Evolutionary conservation across 2,888 invertebrate genomes (phyloP).

Genomic region (Nymphalis c-album): DNA sequence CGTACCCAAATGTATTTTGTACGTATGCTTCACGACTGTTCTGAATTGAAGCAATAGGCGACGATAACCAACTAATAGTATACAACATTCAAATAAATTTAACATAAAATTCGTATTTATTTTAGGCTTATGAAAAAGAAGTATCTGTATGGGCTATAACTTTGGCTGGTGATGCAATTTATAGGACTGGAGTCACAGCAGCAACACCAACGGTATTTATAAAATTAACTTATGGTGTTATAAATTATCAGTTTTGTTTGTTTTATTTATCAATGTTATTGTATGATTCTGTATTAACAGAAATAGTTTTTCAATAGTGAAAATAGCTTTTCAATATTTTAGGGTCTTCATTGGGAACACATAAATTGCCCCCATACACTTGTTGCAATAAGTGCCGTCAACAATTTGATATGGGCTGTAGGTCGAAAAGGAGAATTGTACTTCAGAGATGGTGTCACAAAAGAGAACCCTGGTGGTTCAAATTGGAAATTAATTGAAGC

Average conservation of each 20-base stretch:
- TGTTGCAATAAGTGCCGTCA: slow-evolving; percentile 86
- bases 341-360: slow-evolving; percentile 91
- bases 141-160: slow-evolving; percentile 92
- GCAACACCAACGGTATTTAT: slow-evolving; percentile 85
- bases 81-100: not conserved
- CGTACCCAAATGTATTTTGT: too few species aligned
- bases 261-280: not conserved
- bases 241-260: too few species aligned
- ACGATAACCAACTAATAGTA: too few species aligned
- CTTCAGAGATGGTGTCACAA: slow-evolving; percentile 88
- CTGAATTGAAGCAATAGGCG: too few species aligned
- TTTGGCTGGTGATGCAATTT: slow-evolving; percentile 91
- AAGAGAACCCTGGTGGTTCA: slow-evolving; percentile 83
- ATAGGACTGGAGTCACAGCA: slow-evolving; percentile 88
- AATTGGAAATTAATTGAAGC: slow-evolving; percentile 92
- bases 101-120: not conserved
- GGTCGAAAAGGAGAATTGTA: slow-evolving; percentile 93
- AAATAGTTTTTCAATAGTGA: not conserved
- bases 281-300: too few species aligned
- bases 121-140: slow-evolving; percentile 59
- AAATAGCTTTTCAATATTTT: slow-evolving; percentile 36
- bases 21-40: too few species aligned
- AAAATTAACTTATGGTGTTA: not conserved
- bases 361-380: slow-evolving; percentile 90
- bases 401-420: slow-evolving; percentile 90